These are phyloP conservation scores for Bicyclus anynana DNA, from an alignment of 1,140 invertebrate genomes.

Conservation along the genomic window DNA sequence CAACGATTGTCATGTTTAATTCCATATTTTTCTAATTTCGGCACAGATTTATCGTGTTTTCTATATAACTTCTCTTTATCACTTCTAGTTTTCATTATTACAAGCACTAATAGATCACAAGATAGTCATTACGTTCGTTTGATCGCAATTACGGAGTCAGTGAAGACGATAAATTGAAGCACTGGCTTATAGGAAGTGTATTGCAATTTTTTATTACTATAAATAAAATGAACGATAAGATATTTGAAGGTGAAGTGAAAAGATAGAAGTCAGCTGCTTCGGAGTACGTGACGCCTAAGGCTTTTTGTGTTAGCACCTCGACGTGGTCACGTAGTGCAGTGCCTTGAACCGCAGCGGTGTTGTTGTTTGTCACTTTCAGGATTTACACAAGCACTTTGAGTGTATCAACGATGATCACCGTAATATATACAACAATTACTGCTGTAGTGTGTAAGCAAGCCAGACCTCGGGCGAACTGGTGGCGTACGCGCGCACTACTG, in stretches of 20 bases:
- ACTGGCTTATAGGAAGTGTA: slow-evolving; percentile 13
- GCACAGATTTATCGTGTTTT: slow-evolving; percentile 31
- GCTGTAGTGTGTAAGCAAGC: slow-evolving; percentile 31
- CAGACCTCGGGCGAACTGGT: slow-evolving; percentile 40
- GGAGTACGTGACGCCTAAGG: slow-evolving; percentile 52
- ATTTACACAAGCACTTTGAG: slow-evolving; percentile 48
- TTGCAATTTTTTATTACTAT: slow-evolving; percentile 22
- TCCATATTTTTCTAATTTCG: slow-evolving; percentile 41
- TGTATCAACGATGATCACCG: slow-evolving; percentile 21
- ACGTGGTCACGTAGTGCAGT: slow-evolving; percentile 44
- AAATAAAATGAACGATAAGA: slow-evolving; percentile 62
- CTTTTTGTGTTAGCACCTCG: slow-evolving; percentile 57
- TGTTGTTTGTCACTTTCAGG: slow-evolving; percentile 35
- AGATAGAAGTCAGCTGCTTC: slow-evolving; percentile 42
- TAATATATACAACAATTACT: slow-evolving; percentile 17
- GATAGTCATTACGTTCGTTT: neutral
- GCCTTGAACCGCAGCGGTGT: slow-evolving; percentile 46
- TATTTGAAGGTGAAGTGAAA: slow-evolving; percentile 58
- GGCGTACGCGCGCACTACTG: slow-evolving; percentile 38
- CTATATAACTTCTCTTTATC: slow-evolving; percentile 35
- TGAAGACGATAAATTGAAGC: slow-evolving; percentile 8
- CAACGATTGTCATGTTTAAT: slow-evolving; percentile 35
- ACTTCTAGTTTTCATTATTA: slow-evolving; percentile 58
- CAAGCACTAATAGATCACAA: neutral
- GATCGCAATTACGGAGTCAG: neutral